Conservation (phyloP, 2,797 vertebrate genomes). For the Scyliorhinus canicula region DNA sequence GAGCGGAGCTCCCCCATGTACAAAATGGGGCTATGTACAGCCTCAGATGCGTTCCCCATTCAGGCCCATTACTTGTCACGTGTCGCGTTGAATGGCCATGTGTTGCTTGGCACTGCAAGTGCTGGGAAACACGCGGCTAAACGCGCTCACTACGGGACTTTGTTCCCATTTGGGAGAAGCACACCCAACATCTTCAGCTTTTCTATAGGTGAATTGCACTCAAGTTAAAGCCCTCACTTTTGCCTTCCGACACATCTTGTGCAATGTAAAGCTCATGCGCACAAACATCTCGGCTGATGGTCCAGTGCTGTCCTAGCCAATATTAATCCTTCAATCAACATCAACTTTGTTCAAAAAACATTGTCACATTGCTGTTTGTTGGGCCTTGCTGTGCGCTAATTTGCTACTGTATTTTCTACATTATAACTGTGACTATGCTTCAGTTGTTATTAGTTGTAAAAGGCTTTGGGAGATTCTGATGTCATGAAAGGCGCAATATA, state of each 20-base stretch:
- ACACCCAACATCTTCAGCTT: background rate
- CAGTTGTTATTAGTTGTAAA: background rate
- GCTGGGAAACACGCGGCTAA: too few relatives aligned
- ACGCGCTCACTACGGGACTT: too few relatives aligned
- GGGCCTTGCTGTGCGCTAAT: background rate
- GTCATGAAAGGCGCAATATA: background rate
- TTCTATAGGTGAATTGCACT: background rate
- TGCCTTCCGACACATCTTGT: background rate
- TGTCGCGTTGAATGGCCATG: too few relatives aligned
- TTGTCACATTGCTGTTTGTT: background rate
- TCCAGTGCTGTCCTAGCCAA: background rate
- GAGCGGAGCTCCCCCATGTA: too few relatives aligned
- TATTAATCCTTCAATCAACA: background rate
- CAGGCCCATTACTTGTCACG: too few relatives aligned
- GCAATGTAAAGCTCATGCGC: background rate
- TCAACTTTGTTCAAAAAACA: background rate
- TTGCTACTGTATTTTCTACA: background rate
- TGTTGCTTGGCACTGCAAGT: too few relatives aligned
- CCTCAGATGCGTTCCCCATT: too few relatives aligned
- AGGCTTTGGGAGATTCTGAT: background rate
- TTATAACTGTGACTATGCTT: background rate
- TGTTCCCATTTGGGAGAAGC: too few relatives aligned
- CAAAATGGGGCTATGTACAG: too few relatives aligned
- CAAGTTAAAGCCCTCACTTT: background rate
- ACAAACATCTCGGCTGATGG: background rate